Conservation (phyloP, 2,888 invertebrate species). For the Flexamia atlantica region DNA sequence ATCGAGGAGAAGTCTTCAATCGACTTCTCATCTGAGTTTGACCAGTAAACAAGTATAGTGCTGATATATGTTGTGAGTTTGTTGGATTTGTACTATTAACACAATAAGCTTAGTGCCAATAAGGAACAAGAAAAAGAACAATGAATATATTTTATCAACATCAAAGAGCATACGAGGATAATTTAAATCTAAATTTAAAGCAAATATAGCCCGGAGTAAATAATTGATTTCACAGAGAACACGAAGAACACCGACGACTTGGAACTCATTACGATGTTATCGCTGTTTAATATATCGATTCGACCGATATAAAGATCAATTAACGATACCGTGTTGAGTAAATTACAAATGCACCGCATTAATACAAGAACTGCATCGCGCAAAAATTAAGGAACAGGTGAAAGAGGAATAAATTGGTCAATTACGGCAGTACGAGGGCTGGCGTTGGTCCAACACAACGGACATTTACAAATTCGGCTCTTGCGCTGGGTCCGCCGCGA, state of each 20-base stretch:
- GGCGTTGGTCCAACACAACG: neutral
- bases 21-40: no score
- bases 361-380: conserved; percentile 3
- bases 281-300: neutral
- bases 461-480: conserved; percentile 37
- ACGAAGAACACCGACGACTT: neutral
- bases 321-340: conserved; percentile 1
- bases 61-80: no score
- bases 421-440: conserved; percentile 4
- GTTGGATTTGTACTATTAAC: no score
- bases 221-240: neutral
- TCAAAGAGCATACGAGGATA: no score
- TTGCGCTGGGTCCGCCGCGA: neutral
- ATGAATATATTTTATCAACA: no score
- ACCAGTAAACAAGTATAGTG: no score
- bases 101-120: no score
- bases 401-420: conserved; percentile 38
- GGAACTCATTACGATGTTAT: conserved; percentile 1
- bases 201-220: neutral
- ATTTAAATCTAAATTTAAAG: neutral
- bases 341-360: conserved; percentile 14
- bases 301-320: conserved; percentile 20
- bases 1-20: no score
- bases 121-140: no score
- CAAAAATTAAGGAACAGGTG: conserved; percentile 3